Evolutionary conservation across 2,797 vertebrate species (phyloP).

Genomic region (Telmatherina bonti): DNA sequence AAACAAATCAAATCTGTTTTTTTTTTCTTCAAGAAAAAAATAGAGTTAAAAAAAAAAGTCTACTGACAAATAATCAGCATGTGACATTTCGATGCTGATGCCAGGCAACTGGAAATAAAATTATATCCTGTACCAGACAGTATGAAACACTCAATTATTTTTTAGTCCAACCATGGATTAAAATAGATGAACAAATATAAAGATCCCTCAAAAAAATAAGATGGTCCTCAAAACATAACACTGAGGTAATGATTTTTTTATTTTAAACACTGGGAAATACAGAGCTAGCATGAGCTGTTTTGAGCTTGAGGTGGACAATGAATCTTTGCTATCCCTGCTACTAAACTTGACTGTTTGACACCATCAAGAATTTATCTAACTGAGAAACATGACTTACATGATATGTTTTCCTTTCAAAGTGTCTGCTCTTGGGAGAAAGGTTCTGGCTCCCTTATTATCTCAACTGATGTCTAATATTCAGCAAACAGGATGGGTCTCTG

Average conservation of each 20-base stretch:
- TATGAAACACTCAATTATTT: not conserved
- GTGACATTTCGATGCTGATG: conserved; percentile 1
- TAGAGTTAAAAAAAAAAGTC: not conserved
- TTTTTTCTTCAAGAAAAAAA: not conserved
- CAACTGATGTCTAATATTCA: conserved; percentile 25
- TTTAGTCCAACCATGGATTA: not conserved
- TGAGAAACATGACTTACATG: conserved; percentile 4
- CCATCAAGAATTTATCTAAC: conserved; percentile 25
- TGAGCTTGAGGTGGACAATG: conserved; percentile 17
- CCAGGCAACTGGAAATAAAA: not conserved
- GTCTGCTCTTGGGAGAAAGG: conserved; percentile 3
- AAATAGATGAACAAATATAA: too few species aligned
- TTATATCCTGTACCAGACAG: not conserved
- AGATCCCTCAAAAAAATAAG: not conserved
- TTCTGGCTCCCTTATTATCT: conserved; percentile 18
- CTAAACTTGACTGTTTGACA: conserved; percentile 25
- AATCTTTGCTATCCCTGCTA: conserved; percentile 5
- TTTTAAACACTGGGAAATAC: too few species aligned
- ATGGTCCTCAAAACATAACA: not conserved
- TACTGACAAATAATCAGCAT: not conserved
- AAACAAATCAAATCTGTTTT: not conserved
- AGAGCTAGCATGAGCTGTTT: too few species aligned
- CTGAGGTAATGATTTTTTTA: too few species aligned
- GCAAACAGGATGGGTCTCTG: conserved; percentile 19
- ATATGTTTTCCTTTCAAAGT: conserved; percentile 7